Evolutionary conservation across 2,113 vertebrate genomes (phyloP).

Genomic region (Equus przewalskii): DNA sequence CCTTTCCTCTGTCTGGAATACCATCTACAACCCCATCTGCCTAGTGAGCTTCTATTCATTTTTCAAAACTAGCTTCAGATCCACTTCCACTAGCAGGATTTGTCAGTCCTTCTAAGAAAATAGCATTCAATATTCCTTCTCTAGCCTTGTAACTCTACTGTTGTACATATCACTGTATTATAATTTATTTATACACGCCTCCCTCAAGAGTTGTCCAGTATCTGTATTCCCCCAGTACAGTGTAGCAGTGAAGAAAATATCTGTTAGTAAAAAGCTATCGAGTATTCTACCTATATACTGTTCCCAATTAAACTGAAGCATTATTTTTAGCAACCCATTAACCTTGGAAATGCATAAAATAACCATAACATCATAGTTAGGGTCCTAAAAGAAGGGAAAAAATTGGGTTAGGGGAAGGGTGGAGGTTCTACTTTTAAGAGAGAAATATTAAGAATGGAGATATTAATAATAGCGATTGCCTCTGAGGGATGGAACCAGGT

Average conservation of each 20-base stretch:
- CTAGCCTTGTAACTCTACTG: not conserved
- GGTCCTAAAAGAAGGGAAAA: not conserved
- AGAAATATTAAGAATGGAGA: constrained; percentile 28
- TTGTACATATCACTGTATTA: not conserved
- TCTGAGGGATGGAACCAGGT: not conserved
- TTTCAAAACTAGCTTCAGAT: constrained; percentile 39
- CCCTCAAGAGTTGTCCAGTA: not conserved
- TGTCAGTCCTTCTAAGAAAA: not conserved
- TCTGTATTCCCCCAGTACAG: not conserved
- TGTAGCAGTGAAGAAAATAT: not conserved
- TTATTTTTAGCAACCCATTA: constrained; percentile 27
- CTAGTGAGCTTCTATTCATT: not conserved
- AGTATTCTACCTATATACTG: not conserved
- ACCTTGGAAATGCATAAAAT: constrained; percentile 38
- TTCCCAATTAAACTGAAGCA: not conserved
- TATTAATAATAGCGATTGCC: not conserved
- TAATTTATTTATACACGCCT: constrained; percentile 10
- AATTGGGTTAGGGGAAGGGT: not conserved
- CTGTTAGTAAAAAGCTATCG: not conserved
- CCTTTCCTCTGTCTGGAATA: not conserved
- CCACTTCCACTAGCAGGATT: not conserved
- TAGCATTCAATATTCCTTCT: constrained; percentile 28
- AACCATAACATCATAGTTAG: not conserved
- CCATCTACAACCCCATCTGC: not conserved
- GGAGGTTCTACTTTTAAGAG: not conserved